Conservation (phyloP, 2,113 vertebrate genomes). For the Baryphthengus martii region DNA sequence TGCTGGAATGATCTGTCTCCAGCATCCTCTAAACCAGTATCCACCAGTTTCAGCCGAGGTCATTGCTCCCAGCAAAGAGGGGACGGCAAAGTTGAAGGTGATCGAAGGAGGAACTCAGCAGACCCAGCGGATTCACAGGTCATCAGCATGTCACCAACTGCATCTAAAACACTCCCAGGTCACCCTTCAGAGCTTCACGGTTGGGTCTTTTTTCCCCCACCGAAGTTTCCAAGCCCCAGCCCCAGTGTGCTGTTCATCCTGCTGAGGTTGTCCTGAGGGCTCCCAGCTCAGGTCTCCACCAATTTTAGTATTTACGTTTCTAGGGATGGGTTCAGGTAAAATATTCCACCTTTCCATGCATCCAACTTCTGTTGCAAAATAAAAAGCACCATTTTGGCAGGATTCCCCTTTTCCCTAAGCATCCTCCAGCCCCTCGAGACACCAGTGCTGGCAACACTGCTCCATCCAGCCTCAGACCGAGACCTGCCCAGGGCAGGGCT, state of each 20-base stretch:
- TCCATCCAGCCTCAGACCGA: fast-evolving
- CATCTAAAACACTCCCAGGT: neutral
- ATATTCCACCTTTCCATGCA: neutral
- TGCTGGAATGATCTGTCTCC: neutral
- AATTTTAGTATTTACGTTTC: neutral
- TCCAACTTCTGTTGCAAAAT: neutral
- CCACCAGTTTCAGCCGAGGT: neutral
- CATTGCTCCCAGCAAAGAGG: neutral
- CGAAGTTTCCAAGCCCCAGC: neutral
- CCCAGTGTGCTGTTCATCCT: fast-evolving
- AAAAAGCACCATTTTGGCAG: neutral
- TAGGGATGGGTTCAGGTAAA: neutral
- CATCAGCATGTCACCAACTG: neutral
- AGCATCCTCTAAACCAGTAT: neutral
- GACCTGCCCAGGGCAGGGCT: neutral
- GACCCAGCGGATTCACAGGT: neutral
- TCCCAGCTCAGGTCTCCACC: neutral
- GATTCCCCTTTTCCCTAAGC: neutral
- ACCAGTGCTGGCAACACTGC: neutral
- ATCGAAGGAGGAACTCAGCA: neutral
- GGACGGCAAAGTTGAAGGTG: neutral
- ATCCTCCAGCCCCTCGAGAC: neutral
- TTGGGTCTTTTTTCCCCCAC: neutral
- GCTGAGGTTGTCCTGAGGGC: neutral
- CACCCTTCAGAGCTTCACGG: neutral